Conservation (phyloP, 2,797 vertebrate species). For the Ptychadena robeensis region DNA sequence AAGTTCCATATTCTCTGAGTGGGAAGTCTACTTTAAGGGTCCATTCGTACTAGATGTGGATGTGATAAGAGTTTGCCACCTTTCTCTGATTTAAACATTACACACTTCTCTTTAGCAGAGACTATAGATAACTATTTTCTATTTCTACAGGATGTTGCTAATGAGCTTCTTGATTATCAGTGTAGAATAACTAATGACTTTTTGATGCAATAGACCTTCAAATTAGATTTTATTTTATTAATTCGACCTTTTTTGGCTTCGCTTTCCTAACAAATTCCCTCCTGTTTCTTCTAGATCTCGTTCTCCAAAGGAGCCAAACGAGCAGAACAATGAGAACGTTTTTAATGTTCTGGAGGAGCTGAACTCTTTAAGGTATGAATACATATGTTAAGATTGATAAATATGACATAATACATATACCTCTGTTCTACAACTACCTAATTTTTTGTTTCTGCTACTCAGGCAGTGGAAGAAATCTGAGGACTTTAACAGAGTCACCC, state of each 20-base stretch:
- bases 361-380: conserved; percentile 75
- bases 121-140: too few relatives aligned
- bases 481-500: conserved; percentile 84
- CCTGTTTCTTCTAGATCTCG: conserved; percentile 64
- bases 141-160: too few relatives aligned
- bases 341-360: conserved; percentile 78
- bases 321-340: conserved; percentile 71
- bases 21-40: too few relatives aligned
- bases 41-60: too few relatives aligned
- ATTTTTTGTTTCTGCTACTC: conserved; percentile 28
- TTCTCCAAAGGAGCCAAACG: conserved; percentile 66
- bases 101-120: too few relatives aligned
- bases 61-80: too few relatives aligned
- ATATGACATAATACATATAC: background rate
- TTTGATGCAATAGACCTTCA: background rate
- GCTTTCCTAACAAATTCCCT: conserved; percentile 41
- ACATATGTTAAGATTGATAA: background rate
- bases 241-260: background rate
- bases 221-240: background rate
- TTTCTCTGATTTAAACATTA: too few relatives aligned
- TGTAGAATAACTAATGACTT: too few relatives aligned
- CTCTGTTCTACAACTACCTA: background rate
- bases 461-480: conserved; percentile 79
- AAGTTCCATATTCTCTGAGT: too few relatives aligned
- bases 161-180: too few relatives aligned